Evolutionary conservation across 2,797 vertebrate genomes (phyloP).

Genomic region (Phoxinus dragarum): DNA sequence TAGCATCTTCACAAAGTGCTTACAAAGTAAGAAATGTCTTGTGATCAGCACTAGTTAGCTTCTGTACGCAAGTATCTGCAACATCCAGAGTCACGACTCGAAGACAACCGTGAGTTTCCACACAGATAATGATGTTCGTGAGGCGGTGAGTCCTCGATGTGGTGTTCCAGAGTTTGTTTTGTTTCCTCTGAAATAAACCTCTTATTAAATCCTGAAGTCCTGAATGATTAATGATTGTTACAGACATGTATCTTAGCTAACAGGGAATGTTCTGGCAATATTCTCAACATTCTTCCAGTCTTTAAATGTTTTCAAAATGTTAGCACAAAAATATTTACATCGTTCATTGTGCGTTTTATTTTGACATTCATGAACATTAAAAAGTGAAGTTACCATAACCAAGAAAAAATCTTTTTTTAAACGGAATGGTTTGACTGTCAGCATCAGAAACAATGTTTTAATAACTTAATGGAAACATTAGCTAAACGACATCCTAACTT

Average conservation of each 20-base stretch:
- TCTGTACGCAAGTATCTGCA: neutral
- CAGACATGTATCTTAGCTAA: neutral
- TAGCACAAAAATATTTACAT: neutral
- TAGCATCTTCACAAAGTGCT: neutral
- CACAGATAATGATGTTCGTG: neutral
- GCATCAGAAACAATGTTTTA: neutral
- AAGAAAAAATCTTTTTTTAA: neutral
- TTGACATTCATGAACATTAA: neutral
- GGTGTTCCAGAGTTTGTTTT: neutral
- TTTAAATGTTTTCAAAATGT: neutral
- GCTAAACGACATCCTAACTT: neutral
- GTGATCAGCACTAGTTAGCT: neutral
- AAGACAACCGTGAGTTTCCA: neutral
- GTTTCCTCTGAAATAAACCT: neutral
- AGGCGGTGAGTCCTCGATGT: neutral
- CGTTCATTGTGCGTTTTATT: neutral
- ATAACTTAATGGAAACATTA: neutral
- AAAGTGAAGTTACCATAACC: neutral
- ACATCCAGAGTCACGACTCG: neutral
- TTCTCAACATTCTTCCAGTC: neutral
- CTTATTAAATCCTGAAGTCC: neutral
- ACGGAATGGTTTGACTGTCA: neutral
- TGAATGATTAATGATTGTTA: neutral
- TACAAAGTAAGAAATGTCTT: no score
- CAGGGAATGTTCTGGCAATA: neutral